Evolutionary conservation across 2,888 invertebrate species (phyloP).

Genomic region (Brachynemurus nebulosus): DNA sequence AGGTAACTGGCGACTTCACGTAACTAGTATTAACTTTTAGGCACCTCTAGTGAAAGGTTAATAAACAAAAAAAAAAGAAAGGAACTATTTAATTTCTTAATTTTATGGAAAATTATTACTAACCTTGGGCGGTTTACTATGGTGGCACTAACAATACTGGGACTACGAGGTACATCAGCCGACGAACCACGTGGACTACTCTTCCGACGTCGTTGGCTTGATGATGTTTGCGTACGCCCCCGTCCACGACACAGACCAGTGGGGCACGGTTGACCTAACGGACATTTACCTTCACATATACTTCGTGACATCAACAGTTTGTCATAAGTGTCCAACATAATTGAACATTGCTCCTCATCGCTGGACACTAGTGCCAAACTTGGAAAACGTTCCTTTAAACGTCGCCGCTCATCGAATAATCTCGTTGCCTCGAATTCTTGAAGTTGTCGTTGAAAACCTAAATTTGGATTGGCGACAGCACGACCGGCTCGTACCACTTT

Average conservation of each 20-base stretch:
- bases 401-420: constrained; percentile 62
- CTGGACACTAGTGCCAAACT: constrained; percentile 56
- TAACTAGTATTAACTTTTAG: too few species aligned
- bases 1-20: too few species aligned
- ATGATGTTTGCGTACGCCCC: constrained; percentile 3
- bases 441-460: constrained; percentile 88
- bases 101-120: too few species aligned
- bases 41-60: too few species aligned
- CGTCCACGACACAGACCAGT: constrained; percentile 51
- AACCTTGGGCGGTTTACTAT: constrained; percentile 20
- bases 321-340: constrained; percentile 73
- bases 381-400: constrained; percentile 73
- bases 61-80: too few species aligned
- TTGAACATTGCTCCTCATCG: constrained; percentile 61
- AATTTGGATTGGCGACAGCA: constrained; percentile 88
- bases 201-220: constrained; percentile 6
- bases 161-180: constrained; percentile 27
- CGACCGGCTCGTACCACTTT: constrained; percentile 87
- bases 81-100: too few species aligned
- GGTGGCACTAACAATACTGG: constrained; percentile 24
- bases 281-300: constrained; percentile 78
- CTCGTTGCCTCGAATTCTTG: constrained; percentile 78
- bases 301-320: constrained; percentile 62
- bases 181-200: constrained; percentile 13
- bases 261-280: constrained; percentile 72